Base-by-base conservation (phyloP, 2,888 invertebrate species). In the Oscheius sp. region DNA sequence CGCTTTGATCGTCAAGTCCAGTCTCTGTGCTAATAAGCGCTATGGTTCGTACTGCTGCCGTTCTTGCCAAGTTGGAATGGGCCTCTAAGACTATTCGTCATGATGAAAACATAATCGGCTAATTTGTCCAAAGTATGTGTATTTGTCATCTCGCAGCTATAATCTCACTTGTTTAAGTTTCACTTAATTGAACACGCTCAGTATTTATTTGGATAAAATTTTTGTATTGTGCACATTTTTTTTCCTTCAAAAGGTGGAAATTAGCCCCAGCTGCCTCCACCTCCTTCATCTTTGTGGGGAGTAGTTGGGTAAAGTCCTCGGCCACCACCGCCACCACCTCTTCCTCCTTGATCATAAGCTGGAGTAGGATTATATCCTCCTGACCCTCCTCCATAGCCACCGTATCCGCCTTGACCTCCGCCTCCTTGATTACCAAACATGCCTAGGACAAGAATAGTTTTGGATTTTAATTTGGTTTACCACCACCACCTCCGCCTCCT, bases 1-100 rank as follows among this genome's bases (percentile, higher is more conserved):
- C 58, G 58, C 66, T 8, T 46, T 83, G 58, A 74, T 84, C 55
- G 72, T 78, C 25, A 74, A 74, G 64, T 77, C 73, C 42, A 76
- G 78, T 2, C 73, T 85, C 17, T 85, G 85, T 68, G 55, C 53
- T 25, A 83, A 79, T 65, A 72, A 79, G 58, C 73, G 85, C 29
- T 85, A 82, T 66, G 80, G 79, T n/a, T 71, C 73, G 6, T 78
- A 74, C 76, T 84, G 84, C 73, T 84, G 84, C 65, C 52, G 69
- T 27, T 82, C 82, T 12, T 84, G 84, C 70, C 31, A 34, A 25
- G 27, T 15, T 29, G 58, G 68, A 29, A n/a, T 65, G 3, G 45
- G 17, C 27, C 12, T 61, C 29, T 61, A 45, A 61, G 2, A 33
- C 34, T 23, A 31, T n/a, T 12, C 23, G 23, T 15, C 42, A 17